phyloP scores from a whole-genome alignment of 2,888 invertebrate genomes.

The Drosophila sordidula region DNA sequence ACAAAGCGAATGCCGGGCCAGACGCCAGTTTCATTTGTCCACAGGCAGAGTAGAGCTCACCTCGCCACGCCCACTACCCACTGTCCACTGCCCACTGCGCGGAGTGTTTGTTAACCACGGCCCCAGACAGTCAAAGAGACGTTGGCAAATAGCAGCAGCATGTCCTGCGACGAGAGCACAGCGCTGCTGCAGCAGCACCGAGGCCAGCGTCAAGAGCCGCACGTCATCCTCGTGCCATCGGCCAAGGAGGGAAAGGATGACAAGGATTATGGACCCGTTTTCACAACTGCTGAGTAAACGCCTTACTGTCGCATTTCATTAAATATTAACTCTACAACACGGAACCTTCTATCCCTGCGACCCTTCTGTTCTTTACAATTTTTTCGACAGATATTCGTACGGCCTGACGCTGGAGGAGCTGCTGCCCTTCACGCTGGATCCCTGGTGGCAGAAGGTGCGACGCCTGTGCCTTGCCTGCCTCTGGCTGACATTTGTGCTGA shows the following conservation, averaged over 20 bases:
- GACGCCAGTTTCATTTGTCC: slow-evolving; percentile 60
- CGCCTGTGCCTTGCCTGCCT: slow-evolving; percentile 85
- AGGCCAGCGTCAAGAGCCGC: slow-evolving; percentile 50
- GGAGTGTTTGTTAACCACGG: slow-evolving; percentile 61
- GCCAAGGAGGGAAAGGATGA: slow-evolving; percentile 4
- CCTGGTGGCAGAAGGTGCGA: slow-evolving; percentile 86
- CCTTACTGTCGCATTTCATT: slow-evolving; percentile 73
- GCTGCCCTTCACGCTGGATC: slow-evolving; percentile 84
- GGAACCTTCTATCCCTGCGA: not conserved
- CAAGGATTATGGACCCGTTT: slow-evolving; percentile 71
- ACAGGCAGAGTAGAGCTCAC: slow-evolving; percentile 25
- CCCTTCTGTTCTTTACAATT: slow-evolving; percentile 1
- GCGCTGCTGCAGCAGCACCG: slow-evolving; percentile 62
- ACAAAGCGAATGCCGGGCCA: slow-evolving; percentile 56
- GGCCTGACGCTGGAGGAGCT: slow-evolving; percentile 86
- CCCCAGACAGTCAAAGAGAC: slow-evolving; percentile 31
- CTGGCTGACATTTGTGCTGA: slow-evolving; percentile 86
- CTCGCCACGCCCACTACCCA: not conserved
- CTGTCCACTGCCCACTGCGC: slow-evolving; percentile 4
- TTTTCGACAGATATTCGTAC: slow-evolving; percentile 70
- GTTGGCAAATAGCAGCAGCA: slow-evolving; percentile 39
- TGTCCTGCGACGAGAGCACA: slow-evolving; percentile 76
- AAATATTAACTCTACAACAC: slow-evolving; percentile 70
- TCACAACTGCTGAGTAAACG: slow-evolving; percentile 79
- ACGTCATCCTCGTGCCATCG: slow-evolving; percentile 66